Conservation (phyloP, 1,140 invertebrate species). For the Macrobrachium rosenbergii region DNA sequence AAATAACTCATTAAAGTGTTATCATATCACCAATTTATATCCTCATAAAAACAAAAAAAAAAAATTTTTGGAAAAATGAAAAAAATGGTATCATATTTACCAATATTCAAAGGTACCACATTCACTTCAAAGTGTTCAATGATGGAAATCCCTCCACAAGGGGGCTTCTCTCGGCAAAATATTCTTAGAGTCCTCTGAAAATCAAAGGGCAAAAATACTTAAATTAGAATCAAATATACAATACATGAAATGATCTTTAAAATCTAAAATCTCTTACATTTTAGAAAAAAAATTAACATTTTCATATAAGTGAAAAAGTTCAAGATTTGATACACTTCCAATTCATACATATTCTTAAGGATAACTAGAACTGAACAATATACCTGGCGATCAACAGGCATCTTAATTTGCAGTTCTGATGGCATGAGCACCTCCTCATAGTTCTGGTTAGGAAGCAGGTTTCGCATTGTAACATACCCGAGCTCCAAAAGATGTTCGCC, state of each 20-base stretch:
- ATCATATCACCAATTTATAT: too few species aligned
- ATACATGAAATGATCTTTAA: too few species aligned
- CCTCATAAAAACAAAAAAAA: background rate
- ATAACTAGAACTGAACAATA: background rate
- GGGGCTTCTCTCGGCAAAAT: slow-evolving; percentile 90
- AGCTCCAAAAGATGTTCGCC: slow-evolving; percentile 97
- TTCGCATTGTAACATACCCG: slow-evolving; percentile 96
- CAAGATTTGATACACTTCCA: too few species aligned
- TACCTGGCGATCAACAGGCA: slow-evolving; percentile 85
- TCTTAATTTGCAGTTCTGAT: slow-evolving; percentile 88
- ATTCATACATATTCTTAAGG: too few species aligned
- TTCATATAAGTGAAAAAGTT: too few species aligned
- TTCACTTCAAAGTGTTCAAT: slow-evolving; percentile 99
- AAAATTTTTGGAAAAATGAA: background rate
- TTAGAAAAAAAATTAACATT: too few species aligned
- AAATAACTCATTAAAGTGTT: too few species aligned
- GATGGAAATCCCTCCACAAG: slow-evolving; percentile 96
- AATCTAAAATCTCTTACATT: too few species aligned
- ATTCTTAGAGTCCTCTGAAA: slow-evolving; percentile 83
- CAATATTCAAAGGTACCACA: slow-evolving; percentile 92
- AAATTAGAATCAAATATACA: background rate
- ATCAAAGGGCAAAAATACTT: slow-evolving; percentile 65
- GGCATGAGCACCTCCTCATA: slow-evolving; percentile 94
- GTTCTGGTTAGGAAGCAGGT: slow-evolving; percentile 92
- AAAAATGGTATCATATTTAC: slow-evolving; percentile 70